Evolutionary conservation across 2,888 invertebrate genomes (phyloP).

Genomic region (Papilio gigon): DNA sequence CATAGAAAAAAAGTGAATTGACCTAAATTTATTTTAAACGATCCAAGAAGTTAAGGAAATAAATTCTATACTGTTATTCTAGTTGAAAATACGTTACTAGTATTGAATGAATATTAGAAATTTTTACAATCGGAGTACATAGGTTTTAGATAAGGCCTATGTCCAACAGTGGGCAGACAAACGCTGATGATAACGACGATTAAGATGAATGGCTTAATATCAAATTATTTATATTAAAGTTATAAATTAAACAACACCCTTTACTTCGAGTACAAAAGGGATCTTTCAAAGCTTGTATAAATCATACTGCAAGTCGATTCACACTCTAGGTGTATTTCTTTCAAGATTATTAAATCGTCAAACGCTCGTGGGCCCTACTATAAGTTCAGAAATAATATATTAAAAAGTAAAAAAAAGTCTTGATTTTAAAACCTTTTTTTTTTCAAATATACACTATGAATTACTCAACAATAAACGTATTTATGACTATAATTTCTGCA

Average conservation of each 20-base stretch:
- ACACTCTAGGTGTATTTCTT: conserved; percentile 63
- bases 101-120: too few species aligned
- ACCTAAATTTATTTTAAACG: too few species aligned
- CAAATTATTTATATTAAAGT: neutral
- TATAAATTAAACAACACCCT: conserved; percentile 12
- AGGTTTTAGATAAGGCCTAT: too few species aligned
- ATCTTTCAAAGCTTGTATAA: conserved; percentile 54
- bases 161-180: too few species aligned
- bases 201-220: too few species aligned
- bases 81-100: too few species aligned
- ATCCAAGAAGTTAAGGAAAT: too few species aligned
- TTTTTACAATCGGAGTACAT: too few species aligned
- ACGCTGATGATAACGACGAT: too few species aligned
- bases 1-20: too few species aligned
- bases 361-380: conserved; percentile 56
- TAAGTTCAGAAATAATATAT: conserved; percentile 27
- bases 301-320: conserved; percentile 67
- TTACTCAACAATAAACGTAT: neutral
- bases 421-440: neutral
- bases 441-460: too few species aligned
- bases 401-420: neutral
- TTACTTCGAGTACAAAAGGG: conserved; percentile 33
- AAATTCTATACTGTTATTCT: too few species aligned
- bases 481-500: neutral
- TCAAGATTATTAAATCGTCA: conserved; percentile 64